Conservation (phyloP, 2,113 vertebrate species). For the Neogobius melanostomus region DNA sequence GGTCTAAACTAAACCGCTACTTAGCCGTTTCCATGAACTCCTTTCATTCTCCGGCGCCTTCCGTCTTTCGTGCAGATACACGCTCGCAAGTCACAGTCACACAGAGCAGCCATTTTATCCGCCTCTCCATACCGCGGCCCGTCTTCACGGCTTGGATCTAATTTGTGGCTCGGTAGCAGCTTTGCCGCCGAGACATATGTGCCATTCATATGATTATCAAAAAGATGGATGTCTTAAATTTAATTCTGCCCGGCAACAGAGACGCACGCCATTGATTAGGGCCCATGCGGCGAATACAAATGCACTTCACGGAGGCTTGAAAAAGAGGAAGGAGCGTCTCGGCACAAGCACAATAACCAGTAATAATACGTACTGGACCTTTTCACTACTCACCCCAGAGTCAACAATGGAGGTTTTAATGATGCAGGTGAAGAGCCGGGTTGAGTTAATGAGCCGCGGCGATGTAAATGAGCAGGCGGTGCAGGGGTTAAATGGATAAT, state of each 20-base stretch:
- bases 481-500: not conserved
- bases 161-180: slow-evolving; percentile 51
- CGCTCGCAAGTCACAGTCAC: not conserved
- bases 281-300: slow-evolving; percentile 50
- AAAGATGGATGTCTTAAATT: slow-evolving; percentile 44
- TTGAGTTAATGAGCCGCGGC: not conserved
- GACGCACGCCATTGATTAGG: slow-evolving; percentile 30
- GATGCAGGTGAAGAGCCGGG: slow-evolving; percentile 10
- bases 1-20: too few species aligned
- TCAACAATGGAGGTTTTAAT: slow-evolving; percentile 26
- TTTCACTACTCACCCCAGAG: slow-evolving; percentile 36
- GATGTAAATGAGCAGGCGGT: not conserved
- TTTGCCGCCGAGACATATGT: slow-evolving; percentile 31
- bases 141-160: slow-evolving; percentile 5
- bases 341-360: slow-evolving; percentile 20
- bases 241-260: slow-evolving; percentile 59
- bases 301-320: slow-evolving; percentile 17
- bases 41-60: not conserved
- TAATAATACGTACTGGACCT: slow-evolving; percentile 30
- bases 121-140: not conserved
- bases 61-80: not conserved
- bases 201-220: slow-evolving; percentile 33
- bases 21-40: too few species aligned
- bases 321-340: slow-evolving; percentile 9
- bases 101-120: slow-evolving; percentile 12